Base-by-base conservation (phyloP, 2,797 vertebrate species). In the Chrysocyon brachyurus region DNA sequence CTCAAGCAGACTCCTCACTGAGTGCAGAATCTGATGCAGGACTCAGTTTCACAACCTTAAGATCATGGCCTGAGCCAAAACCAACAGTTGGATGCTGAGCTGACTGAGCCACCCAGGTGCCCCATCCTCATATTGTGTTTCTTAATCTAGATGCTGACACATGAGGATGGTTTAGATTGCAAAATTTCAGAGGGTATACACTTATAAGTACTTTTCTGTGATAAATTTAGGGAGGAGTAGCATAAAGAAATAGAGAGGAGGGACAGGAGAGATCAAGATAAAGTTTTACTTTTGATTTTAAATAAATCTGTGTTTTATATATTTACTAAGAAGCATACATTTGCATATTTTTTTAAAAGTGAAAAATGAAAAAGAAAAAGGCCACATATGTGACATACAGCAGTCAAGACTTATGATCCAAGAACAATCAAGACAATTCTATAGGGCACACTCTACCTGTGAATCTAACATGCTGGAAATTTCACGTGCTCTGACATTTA, bases 401-500 rank as follows among this genome's bases (percentile, higher is more conserved):
- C 4, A 87, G 10, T 78, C 17, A 19, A 93, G 64, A 87, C n/a
- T 31, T 84, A 63, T 22, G n/a, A 87, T 22, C 19, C 64, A 75
- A 2, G 14, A 1, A 2, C 56, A 89, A 40, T 36, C 22, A 72
- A 96, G 57, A 83, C 14, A 83, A 46, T 64, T 87, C 21, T 28
- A 87, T 17, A 87, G 26, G 3, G 46, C 1, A 3, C 12, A 81
- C 87, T 88, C 96, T 98, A 99, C 99, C 99, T 99, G 98, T 28
- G 98, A 98, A 96, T 99, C 98, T 97, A 99, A 91, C 90, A 98
- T 94, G 91, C 49, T 97, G 88, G 97, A 98, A 94, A 98, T 97
- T 92, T 99, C 99, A n/a, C 92, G 98, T 24, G 98, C 95, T 2
- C 97, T 98, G 22, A 96, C 79, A 63, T 77, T 98, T 75, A 97